Evolutionary conservation across 2,797 vertebrate species (phyloP).

Genomic region (Gadopsis marmoratus): DNA sequence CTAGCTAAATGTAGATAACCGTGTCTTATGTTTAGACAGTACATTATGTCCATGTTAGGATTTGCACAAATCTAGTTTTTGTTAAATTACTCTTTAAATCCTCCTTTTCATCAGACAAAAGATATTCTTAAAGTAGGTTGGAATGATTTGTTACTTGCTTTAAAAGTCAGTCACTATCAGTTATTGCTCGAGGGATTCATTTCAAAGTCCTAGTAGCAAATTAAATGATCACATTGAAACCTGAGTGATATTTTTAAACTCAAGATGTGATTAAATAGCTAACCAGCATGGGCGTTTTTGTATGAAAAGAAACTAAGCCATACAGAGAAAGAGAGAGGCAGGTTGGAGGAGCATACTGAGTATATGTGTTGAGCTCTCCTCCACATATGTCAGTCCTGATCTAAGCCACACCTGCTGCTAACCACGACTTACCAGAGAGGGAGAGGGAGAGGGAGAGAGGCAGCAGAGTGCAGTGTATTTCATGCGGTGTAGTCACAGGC

Average conservation of each 20-base stretch:
- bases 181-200: background rate
- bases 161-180: background rate
- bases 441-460: slow-evolving; percentile 58
- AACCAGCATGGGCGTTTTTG: background rate
- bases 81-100: background rate
- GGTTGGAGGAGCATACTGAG: slow-evolving; percentile 64
- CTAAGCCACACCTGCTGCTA: slow-evolving; percentile 89
- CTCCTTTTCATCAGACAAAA: background rate
- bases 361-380: slow-evolving; percentile 74
- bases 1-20: background rate
- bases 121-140: background rate
- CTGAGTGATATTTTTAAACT: background rate
- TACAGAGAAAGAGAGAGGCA: slow-evolving; percentile 16
- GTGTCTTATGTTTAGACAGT: background rate
- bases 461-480: slow-evolving; percentile 38
- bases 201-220: background rate
- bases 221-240: background rate
- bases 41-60: background rate
- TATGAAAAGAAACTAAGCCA: background rate
- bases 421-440: slow-evolving; percentile 72
- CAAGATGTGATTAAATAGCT: background rate
- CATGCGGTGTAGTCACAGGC: slow-evolving; percentile 67
- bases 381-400: slow-evolving; percentile 86
- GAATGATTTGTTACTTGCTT: background rate
- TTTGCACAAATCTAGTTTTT: background rate